Evolutionary conservation across 1,140 invertebrate genomes (phyloP), one percentile per base, ranked within the genome.

Genomic region (Phymorhynchus buccinoides): DNA sequence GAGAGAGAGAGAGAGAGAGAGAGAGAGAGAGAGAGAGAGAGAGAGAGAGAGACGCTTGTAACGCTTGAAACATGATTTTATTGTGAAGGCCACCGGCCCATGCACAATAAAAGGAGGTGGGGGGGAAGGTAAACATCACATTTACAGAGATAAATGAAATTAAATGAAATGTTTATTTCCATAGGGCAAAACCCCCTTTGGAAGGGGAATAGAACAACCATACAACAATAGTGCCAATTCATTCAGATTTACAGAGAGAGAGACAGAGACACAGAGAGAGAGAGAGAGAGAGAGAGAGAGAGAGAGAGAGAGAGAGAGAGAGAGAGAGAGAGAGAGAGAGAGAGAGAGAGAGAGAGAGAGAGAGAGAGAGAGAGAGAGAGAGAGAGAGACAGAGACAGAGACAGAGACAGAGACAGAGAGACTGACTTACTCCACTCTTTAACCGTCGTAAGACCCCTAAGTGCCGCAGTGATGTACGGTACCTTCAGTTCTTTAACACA

Each of bases 181-280:
- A n/a, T n/a, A n/a, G n/a, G n/a, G n/a, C n/a, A n/a, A n/a, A n/a
- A n/a, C n/a, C n/a, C n/a, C n/a, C n/a, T n/a, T n/a, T n/a, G n/a
- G n/a, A n/a, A n/a, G n/a, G n/a, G n/a, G n/a, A n/a, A n/a, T n/a
- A n/a, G n/a, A n/a, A n/a, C n/a, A n/a, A n/a, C n/a, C n/a, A n/a
- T n/a, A n/a, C n/a, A n/a, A n/a, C n/a, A n/a, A n/a, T n/a, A n/a
- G n/a, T n/a, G n/a, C n/a, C n/a, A n/a, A n/a, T n/a, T n/a, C n/a
- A n/a, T n/a, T n/a, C n/a, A n/a, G n/a, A n/a, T n/a, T n/a, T 32
- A 27, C n/a, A 37, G 68, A 37, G 68, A 73, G 6, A 73, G 68
- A 73, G 68, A 73, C n/a, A 9, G 68, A 73, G 68, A 73, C n/a
- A 73, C 7, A 73, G 68, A 73, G 68, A 73, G 6, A 73, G 68